phyloP scores from a whole-genome alignment of 2,113 vertebrate genomes.

The Sorex fumeus region DNA sequence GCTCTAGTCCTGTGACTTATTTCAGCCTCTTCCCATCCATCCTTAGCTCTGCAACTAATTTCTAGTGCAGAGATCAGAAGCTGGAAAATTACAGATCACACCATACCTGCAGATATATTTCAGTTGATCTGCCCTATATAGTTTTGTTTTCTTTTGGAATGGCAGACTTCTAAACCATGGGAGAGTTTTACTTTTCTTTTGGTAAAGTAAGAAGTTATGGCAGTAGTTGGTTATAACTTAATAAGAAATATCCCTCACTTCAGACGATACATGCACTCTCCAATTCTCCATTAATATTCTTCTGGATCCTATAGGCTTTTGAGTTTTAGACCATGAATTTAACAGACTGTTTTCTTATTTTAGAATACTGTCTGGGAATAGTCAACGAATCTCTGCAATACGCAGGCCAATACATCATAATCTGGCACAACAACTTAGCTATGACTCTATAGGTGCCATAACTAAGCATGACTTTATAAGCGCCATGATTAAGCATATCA shows the following conservation, averaged over 20 bases:
- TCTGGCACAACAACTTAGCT: not conserved
- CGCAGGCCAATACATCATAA: not conserved
- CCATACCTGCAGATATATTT: not conserved
- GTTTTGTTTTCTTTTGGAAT: not conserved
- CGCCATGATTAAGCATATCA: too few species aligned
- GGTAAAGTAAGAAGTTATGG: not conserved
- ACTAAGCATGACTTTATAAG: not conserved
- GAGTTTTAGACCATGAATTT: not conserved
- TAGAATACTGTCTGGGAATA: not conserved
- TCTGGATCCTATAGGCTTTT: not conserved
- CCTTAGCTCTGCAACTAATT: not conserved
- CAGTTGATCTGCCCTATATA: not conserved
- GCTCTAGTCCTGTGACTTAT: not conserved
- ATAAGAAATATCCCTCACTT: not conserved
- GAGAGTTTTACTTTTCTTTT: not conserved
- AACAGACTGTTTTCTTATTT: not conserved
- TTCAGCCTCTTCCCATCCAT: not conserved
- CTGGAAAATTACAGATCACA: not conserved
- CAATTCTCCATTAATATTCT: not conserved
- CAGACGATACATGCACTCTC: not conserved
- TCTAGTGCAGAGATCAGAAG: slow-evolving; percentile 3
- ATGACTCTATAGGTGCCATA: not conserved
- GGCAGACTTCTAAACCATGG: not conserved
- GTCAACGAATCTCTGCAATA: not conserved
- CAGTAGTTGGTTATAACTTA: not conserved